A percentile compares a stretch with the other conserved stretches of the same genome.
phyloP scores from a whole-genome alignment of 2,797 vertebrate genomes.

The Clarias platycephalus region DNA sequence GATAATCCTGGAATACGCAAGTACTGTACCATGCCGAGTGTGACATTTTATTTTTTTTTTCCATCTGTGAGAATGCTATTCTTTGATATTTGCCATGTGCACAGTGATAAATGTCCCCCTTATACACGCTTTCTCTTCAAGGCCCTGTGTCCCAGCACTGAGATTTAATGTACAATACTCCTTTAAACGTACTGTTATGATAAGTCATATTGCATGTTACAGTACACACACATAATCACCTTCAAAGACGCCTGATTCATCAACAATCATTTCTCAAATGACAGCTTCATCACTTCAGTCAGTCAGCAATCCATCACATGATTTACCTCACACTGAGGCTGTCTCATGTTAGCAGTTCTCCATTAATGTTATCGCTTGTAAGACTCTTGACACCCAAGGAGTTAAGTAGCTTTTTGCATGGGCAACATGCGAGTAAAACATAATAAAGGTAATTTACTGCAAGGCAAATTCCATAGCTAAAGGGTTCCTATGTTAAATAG shows the following conservation, averaged over 20 bases:
- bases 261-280: slow-evolving; percentile 27
- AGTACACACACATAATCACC: neutral
- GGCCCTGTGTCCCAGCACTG: neutral
- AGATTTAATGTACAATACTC: slow-evolving; percentile 12
- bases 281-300: slow-evolving; percentile 29
- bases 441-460: slow-evolving; percentile 98
- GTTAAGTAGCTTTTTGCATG: slow-evolving; percentile 78
- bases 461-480: slow-evolving; percentile 95
- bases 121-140: neutral
- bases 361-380: slow-evolving; percentile 56
- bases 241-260: slow-evolving; percentile 18
- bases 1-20: neutral
- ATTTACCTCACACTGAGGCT: slow-evolving; percentile 49
- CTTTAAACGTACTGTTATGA: neutral
- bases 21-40: neutral
- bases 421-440: slow-evolving; percentile 85
- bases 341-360: slow-evolving; percentile 54
- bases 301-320: slow-evolving; percentile 48
- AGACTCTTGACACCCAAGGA: slow-evolving; percentile 64
- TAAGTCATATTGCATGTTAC: neutral
- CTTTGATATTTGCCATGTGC: slow-evolving; percentile 42
- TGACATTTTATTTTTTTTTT: slow-evolving; percentile 59
- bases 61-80: slow-evolving; percentile 41
- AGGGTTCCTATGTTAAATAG: slow-evolving; percentile 93
- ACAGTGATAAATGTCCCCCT: slow-evolving; percentile 5